Evolutionary conservation across 2,888 invertebrate genomes (phyloP).

Genomic region (Barypeithes pellucidus): DNA sequence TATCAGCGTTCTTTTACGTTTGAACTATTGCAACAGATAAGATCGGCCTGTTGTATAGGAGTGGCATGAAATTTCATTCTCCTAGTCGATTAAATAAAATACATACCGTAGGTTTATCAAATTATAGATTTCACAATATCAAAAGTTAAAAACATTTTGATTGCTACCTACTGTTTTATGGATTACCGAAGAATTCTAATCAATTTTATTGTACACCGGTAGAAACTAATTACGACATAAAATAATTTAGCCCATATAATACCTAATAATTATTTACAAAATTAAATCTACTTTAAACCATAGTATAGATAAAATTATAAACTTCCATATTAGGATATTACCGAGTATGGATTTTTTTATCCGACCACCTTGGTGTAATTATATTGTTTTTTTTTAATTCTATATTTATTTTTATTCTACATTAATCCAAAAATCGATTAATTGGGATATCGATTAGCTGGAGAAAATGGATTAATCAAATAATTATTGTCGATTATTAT

Average conservation of each 20-base stretch:
- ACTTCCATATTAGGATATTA: too few relatives aligned
- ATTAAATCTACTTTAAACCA: background rate
- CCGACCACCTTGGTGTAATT: too few relatives aligned
- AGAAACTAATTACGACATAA: background rate
- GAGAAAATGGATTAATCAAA: too few relatives aligned
- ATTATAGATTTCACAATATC: slow-evolving; percentile 15
- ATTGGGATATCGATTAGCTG: too few relatives aligned
- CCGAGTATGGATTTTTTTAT: too few relatives aligned
- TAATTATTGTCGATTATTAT: too few relatives aligned
- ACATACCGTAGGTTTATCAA: slow-evolving; percentile 5
- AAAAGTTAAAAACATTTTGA: slow-evolving; percentile 11
- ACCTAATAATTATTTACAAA: background rate
- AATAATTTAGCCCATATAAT: background rate
- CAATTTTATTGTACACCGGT: slow-evolving; percentile 9
- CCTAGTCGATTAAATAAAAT: background rate
- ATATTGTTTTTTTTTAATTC: too few relatives aligned
- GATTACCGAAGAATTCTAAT: slow-evolving; percentile 5
- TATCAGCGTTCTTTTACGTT: background rate
- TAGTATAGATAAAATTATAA: too few relatives aligned
- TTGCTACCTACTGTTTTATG: slow-evolving; percentile 22
- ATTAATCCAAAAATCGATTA: too few relatives aligned
- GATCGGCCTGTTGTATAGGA: background rate
- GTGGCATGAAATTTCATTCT: slow-evolving; percentile 7
- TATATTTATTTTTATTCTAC: too few relatives aligned
- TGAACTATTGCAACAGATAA: slow-evolving; percentile 3